phyloP scores from a whole-genome alignment of 2,113 vertebrate species.

The Abramis brama region DNA sequence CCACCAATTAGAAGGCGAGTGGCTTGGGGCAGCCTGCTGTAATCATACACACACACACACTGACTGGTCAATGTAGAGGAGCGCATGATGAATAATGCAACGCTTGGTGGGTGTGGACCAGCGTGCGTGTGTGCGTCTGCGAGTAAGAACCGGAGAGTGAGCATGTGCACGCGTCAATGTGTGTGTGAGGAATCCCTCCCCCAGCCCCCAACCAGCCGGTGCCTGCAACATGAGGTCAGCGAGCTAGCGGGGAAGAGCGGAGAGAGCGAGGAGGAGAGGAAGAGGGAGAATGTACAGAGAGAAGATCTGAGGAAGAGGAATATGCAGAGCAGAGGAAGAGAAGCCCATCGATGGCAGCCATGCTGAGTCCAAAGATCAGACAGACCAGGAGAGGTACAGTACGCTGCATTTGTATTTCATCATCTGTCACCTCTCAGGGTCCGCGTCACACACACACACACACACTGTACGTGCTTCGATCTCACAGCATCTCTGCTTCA shows the following conservation, averaged over 20 bases:
- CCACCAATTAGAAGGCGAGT: conserved; percentile 47
- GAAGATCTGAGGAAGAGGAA: conserved; percentile 60
- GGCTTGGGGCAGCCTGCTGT: conserved; percentile 14
- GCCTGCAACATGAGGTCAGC: conserved; percentile 54
- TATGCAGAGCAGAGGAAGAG: conserved; percentile 67
- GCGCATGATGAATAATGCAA: conserved; percentile 74
- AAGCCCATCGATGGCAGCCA: conserved; percentile 74
- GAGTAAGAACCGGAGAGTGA: conserved; percentile 35
- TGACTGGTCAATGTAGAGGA: conserved; percentile 37
- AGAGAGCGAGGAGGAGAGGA: conserved; percentile 53
- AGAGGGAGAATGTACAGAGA: conserved; percentile 52
- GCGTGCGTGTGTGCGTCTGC: conserved; percentile 62
- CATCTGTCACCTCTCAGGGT: conserved; percentile 8
- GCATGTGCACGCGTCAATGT: conserved; percentile 36
- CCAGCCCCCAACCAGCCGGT: conserved; percentile 66
- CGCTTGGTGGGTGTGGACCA: conserved; percentile 63
- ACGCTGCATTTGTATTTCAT: not conserved
- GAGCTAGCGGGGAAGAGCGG: conserved; percentile 63
- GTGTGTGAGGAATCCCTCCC: conserved; percentile 67
- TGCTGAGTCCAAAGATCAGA: conserved; percentile 92
- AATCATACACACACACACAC: conserved; percentile 49
- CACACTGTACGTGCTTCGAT: conserved; percentile 1
- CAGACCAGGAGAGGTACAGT: conserved; percentile 88
- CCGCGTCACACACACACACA: not conserved
- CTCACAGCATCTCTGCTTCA: conserved; percentile 36